phyloP scores from a whole-genome alignment of 2,797 vertebrate species.

The Pempheris klunzingeri region DNA sequence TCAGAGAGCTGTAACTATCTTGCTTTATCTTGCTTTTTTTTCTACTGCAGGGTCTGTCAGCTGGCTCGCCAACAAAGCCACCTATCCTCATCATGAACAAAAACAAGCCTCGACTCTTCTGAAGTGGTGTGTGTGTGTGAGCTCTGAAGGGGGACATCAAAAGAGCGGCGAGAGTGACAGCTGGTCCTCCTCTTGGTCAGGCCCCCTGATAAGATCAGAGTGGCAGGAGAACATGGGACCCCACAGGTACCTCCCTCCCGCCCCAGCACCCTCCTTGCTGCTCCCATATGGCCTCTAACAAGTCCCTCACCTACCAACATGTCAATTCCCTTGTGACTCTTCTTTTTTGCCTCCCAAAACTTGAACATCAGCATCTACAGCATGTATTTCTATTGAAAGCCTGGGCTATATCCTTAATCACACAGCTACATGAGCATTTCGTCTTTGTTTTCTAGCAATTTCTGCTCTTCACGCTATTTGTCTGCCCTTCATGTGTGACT shows the following conservation, averaged over 20 bases:
- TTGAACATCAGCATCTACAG: constrained; percentile 15
- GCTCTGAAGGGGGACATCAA: constrained; percentile 75
- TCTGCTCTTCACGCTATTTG: constrained; percentile 63
- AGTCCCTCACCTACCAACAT: constrained; percentile 55
- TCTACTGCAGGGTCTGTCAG: constrained; percentile 42
- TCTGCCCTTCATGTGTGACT: constrained; percentile 69
- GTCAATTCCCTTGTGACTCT: constrained; percentile 38
- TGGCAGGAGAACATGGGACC: constrained; percentile 77
- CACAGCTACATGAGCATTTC: constrained; percentile 9
- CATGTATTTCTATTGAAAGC: constrained; percentile 16
- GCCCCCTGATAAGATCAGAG: constrained; percentile 85
- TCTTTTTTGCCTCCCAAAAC: constrained; percentile 7
- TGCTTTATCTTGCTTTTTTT: constrained; percentile 61
- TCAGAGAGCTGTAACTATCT: constrained; percentile 65
- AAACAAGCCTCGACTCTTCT: constrained; percentile 69
- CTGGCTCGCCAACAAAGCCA: constrained; percentile 65
- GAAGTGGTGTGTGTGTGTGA: constrained; percentile 59
- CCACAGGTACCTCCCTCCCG: constrained; percentile 74
- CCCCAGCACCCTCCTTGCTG: constrained; percentile 59
- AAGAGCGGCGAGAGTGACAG: constrained; percentile 81
- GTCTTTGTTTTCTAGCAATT: constrained; percentile 52
- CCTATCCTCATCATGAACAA: constrained; percentile 68
- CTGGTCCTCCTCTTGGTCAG: constrained; percentile 83
- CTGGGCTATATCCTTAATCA: not conserved
- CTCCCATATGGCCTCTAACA: constrained; percentile 79